Evolutionary conservation across 2,113 vertebrate species (phyloP).

Genomic region (Zingel zingel): DNA sequence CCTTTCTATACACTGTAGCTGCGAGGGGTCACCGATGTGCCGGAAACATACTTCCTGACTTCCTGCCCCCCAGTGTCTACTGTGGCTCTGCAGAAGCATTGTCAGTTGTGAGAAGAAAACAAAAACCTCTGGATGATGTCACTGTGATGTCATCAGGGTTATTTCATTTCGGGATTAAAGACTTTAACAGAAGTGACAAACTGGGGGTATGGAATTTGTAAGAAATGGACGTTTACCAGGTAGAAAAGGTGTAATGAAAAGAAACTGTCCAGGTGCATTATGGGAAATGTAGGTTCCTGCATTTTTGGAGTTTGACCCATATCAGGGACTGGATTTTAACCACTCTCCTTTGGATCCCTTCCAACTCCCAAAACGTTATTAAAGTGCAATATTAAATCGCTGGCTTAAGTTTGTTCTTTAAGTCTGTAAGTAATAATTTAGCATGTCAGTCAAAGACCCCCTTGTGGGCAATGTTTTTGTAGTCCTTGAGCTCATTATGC

Average conservation of each 20-base stretch:
- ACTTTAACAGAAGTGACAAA: neutral
- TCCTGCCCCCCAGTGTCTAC: constrained; percentile 64
- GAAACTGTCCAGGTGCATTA: neutral
- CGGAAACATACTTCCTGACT: constrained; percentile 75
- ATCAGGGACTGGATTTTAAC: neutral
- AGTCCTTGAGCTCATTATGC: neutral
- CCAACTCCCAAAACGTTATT: neutral
- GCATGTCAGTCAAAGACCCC: neutral
- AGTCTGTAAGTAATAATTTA: neutral
- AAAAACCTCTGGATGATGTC: neutral
- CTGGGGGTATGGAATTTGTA: no score
- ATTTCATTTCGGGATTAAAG: neutral
- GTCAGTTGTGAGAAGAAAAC: neutral
- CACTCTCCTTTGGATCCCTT: neutral
- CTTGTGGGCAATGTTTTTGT: neutral
- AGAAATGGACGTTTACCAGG: neutral
- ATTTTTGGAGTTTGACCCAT: neutral
- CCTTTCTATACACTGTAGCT: constrained; percentile 60
- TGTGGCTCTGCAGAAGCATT: neutral
- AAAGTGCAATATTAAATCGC: neutral
- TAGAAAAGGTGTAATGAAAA: neutral
- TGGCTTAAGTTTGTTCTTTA: neutral
- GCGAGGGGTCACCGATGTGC: constrained; percentile 60
- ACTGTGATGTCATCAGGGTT: neutral
- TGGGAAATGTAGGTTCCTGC: neutral